Evolutionary conservation across 2,888 invertebrate genomes (phyloP).

Genomic region (Drosophila ustulata): DNA sequence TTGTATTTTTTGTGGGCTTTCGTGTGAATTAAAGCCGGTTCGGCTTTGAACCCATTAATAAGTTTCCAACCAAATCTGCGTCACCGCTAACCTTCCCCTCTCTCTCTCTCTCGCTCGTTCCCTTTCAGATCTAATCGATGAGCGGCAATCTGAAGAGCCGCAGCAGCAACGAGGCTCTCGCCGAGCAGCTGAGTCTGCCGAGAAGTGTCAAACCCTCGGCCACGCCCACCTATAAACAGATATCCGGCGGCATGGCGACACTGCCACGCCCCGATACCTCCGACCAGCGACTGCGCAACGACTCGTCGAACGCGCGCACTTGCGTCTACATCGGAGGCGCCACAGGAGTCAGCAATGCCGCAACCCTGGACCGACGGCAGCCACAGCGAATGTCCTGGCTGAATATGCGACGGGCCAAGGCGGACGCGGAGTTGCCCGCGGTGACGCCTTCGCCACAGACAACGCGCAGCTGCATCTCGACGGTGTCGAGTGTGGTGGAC

Average conservation of each 20-base stretch:
- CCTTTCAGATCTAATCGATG: slow-evolving; percentile 69
- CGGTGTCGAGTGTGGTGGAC: slow-evolving; percentile 78
- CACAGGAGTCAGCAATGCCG: slow-evolving; percentile 56
- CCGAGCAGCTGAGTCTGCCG: slow-evolving; percentile 76
- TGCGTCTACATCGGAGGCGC: slow-evolving; percentile 70
- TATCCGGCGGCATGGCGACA: slow-evolving; percentile 72
- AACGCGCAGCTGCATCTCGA: slow-evolving; percentile 81
- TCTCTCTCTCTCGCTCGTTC: slow-evolving; percentile 15
- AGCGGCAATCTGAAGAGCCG: slow-evolving; percentile 71
- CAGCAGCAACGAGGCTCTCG: slow-evolving; percentile 75
- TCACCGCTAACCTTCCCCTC: slow-evolving; percentile 17
- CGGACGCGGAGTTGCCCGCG: slow-evolving; percentile 60
- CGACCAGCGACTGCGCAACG: slow-evolving; percentile 71
- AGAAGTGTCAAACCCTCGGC: slow-evolving; percentile 41
- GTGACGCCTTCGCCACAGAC: slow-evolving; percentile 83
- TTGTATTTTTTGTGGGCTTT: slow-evolving; percentile 40
- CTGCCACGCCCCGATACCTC: slow-evolving; percentile 61
- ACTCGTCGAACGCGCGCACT: slow-evolving; percentile 64
- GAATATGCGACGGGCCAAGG: slow-evolving; percentile 78
- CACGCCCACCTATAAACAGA: slow-evolving; percentile 66
- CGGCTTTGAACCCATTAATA: slow-evolving; percentile 57
- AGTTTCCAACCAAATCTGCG: slow-evolving; percentile 38
- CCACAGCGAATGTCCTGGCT: slow-evolving; percentile 81
- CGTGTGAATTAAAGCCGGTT: slow-evolving; percentile 63
- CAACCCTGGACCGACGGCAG: slow-evolving; percentile 81